These are phyloP conservation scores for Nudaria mundana DNA, from an alignment of 2,888 invertebrate genomes.

Conservation along the genomic window DNA sequence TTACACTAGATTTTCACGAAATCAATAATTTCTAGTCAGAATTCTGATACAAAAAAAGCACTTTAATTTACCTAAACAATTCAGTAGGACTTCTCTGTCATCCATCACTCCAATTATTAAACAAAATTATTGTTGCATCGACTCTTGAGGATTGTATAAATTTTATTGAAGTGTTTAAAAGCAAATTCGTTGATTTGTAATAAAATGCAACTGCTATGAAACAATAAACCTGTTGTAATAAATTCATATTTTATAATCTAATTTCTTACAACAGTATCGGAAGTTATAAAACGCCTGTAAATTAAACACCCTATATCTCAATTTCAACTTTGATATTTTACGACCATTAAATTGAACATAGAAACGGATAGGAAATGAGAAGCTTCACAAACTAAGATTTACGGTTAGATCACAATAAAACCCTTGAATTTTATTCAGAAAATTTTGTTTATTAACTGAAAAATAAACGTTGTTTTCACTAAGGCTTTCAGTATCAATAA, in stretches of 20 bases:
- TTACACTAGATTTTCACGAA: too few species aligned
- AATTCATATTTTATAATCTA: slow-evolving; percentile 11
- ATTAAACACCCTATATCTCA: slow-evolving; percentile 24
- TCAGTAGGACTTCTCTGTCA: too few species aligned
- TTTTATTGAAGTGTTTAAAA: too few species aligned
- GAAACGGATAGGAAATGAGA: slow-evolving; percentile 22
- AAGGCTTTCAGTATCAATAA: too few species aligned
- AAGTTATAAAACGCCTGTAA: slow-evolving; percentile 29
- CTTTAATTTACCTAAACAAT: too few species aligned
- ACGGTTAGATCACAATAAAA: background rate
- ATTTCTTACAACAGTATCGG: slow-evolving; percentile 20
- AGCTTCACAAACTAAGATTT: slow-evolving; percentile 29
- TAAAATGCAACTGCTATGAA: background rate
- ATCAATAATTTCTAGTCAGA: too few species aligned
- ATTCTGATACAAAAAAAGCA: too few species aligned
- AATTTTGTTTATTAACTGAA: slow-evolving; percentile 10
- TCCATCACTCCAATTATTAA: too few species aligned
- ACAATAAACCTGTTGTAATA: slow-evolving; percentile 1
- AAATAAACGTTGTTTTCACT: slow-evolving; percentile 17
- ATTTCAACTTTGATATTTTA: slow-evolving; percentile 26
- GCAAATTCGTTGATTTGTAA: too few species aligned
- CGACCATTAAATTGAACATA: slow-evolving; percentile 29
- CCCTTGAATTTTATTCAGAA: background rate
- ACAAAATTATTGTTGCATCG: too few species aligned
- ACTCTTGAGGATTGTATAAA: too few species aligned